Evolutionary conservation across 2,888 invertebrate genomes (phyloP), one percentile per base, ranked within the genome.

Genomic region (Pollenia amentaria): DNA sequence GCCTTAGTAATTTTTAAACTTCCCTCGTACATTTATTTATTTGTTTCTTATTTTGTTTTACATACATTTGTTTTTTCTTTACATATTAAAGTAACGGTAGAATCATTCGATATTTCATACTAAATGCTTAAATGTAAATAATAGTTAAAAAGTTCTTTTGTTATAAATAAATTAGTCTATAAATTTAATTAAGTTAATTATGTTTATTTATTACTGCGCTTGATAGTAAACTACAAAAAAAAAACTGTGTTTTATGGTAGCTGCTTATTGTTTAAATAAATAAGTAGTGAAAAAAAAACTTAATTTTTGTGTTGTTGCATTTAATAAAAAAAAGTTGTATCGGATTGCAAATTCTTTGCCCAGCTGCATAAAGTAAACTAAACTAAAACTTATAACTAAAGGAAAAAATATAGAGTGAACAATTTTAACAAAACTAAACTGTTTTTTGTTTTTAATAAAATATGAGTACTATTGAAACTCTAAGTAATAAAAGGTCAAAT

Each of bases 401-500:
- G n/a, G n/a, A n/a, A n/a, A n/a, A n/a, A n/a, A n/a, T n/a, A n/a
- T n/a, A n/a, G n/a, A n/a, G n/a, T n/a, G n/a, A n/a, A n/a, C n/a
- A n/a, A n/a, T 55, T 12, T n/a, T n/a, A n/a, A n/a, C n/a, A n/a
- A n/a, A n/a, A n/a, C n/a, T n/a, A n/a, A n/a, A n/a, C n/a, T 11
- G 16, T 40, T 14, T 18, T 3, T 3, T n/a, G 3, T 6, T 2
- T 48, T 21, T 29, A 67, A 51, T 16, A 16, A 44, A 60, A 12
- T 21, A 81, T 62, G 80, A n/a, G 72, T 65, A 62, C n/a, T 9
- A 9, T 69, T 12, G 65, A 73, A 73, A 53, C 1, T 48, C 11
- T 73, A 4, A n/a, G n/a, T 11, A 81, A 73, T 1, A 73, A 44
- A 80, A 16, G 69, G 11, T 40, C 62, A 16, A 48, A 79, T 79